Evolutionary conservation across 2,888 invertebrate species (phyloP).

Genomic region (Dromius quadrimaculatus): DNA sequence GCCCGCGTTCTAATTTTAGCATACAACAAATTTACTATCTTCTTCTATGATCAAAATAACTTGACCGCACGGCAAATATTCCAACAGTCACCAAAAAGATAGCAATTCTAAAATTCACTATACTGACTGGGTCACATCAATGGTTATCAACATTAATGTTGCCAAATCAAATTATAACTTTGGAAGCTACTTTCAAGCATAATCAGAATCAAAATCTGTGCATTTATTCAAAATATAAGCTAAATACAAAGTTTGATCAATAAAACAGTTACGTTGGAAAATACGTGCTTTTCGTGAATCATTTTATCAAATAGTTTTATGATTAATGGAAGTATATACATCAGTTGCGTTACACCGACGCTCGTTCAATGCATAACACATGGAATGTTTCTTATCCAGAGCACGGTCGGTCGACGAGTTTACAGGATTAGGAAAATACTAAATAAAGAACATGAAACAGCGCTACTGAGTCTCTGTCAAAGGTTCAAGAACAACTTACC

Average conservation of each 20-base stretch:
- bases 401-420: slow-evolving; percentile 13
- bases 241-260: neutral
- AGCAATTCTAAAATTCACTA: slow-evolving; percentile 31
- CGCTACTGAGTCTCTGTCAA: slow-evolving; percentile 11
- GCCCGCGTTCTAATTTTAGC: slow-evolving; percentile 53
- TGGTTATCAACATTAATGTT: neutral
- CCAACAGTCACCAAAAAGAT: slow-evolving; percentile 38
- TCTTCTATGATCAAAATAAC: slow-evolving; percentile 54
- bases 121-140: slow-evolving; percentile 35
- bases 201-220: slow-evolving; percentile 8
- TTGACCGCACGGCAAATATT: slow-evolving; percentile 48
- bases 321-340: slow-evolving; percentile 28
- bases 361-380: neutral
- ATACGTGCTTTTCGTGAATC: slow-evolving; percentile 27
- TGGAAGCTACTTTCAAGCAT: neutral
- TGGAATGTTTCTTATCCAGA: slow-evolving; percentile 15
- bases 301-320: slow-evolving; percentile 29
- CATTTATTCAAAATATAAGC: slow-evolving; percentile 6
- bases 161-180: slow-evolving; percentile 1
- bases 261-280: slow-evolving; percentile 9
- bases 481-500: slow-evolving; percentile 45
- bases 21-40: slow-evolving; percentile 54
- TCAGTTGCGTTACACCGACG: neutral
- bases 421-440: slow-evolving; percentile 39
- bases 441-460: slow-evolving; percentile 47